A percentile compares a stretch with the other conserved stretches of the same genome.
phyloP scores from a whole-genome alignment of 2,113 vertebrate genomes.

The Sakesphorus luctuosus region DNA sequence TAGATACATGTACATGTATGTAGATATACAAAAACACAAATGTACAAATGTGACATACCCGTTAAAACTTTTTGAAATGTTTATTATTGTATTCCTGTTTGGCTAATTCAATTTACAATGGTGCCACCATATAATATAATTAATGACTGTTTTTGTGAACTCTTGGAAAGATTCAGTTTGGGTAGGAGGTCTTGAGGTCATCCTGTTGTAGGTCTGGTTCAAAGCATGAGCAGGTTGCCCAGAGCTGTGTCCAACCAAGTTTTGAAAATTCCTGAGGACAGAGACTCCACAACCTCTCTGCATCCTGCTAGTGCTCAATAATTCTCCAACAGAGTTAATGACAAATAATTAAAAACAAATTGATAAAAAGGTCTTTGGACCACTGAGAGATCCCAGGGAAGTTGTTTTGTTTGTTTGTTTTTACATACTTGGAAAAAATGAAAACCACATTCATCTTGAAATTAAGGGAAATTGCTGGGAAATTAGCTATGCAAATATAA shows the following conservation, averaged over 20 bases:
- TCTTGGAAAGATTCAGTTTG: not conserved
- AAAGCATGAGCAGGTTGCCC: not conserved
- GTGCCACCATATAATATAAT: not conserved
- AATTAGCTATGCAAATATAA: conserved; percentile 34
- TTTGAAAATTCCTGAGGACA: not conserved
- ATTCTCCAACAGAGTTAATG: not conserved
- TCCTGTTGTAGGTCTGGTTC: not conserved
- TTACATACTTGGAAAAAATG: not conserved
- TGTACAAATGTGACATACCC: not conserved
- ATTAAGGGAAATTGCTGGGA: not conserved
- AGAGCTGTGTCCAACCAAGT: not conserved
- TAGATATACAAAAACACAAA: not conserved
- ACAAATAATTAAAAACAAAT: not conserved
- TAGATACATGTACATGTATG: not conserved
- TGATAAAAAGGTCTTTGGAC: not conserved
- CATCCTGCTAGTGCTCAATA: not conserved
- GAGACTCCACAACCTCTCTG: not conserved
- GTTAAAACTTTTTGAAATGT: not conserved
- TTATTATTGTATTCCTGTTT: not conserved
- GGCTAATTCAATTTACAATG: not conserved
- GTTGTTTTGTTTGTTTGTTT: not conserved
- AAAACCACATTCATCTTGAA: conserved; percentile 3
- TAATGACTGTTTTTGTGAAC: not conserved
- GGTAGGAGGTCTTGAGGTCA: not conserved
- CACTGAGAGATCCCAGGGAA: accelerated